phyloP scores from a whole-genome alignment of 1,140 invertebrate genomes.

The Oreohelix idahoensis region DNA sequence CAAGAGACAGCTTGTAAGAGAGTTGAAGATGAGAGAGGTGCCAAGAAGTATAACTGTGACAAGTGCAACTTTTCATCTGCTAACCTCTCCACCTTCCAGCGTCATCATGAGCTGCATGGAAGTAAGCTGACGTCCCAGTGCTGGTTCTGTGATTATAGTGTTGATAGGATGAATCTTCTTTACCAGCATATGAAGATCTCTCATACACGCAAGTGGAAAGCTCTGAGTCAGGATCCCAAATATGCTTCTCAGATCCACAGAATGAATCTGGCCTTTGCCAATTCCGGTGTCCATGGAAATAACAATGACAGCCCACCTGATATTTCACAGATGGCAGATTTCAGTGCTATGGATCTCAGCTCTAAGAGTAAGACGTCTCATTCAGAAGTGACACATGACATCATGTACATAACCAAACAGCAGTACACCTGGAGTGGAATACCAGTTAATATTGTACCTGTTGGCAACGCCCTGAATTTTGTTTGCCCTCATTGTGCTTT shows the following conservation, averaged over 20 bases:
- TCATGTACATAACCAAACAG: constrained; percentile 5
- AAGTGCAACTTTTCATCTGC: constrained; percentile 68
- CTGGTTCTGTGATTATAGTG: constrained; percentile 69
- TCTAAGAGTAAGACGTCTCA: neutral
- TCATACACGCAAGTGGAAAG: constrained; percentile 56
- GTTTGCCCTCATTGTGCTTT: constrained; percentile 32
- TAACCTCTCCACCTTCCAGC: constrained; percentile 61
- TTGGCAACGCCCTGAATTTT: constrained; percentile 25
- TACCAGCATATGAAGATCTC: constrained; percentile 67
- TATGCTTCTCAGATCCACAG: constrained; percentile 33
- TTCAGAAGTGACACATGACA: constrained; percentile 34
- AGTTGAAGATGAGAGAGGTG: constrained; percentile 42
- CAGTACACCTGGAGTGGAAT: constrained; percentile 40
- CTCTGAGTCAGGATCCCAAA: constrained; percentile 38
- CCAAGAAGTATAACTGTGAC: constrained; percentile 58
- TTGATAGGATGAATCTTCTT: constrained; percentile 62
- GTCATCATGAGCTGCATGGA: constrained; percentile 67
- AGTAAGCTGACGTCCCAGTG: constrained; percentile 63
- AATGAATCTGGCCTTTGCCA: constrained; percentile 32
- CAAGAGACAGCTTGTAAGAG: constrained; percentile 45
- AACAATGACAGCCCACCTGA: constrained; percentile 33
- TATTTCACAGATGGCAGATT: neutral
- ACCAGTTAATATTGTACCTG: constrained; percentile 28
- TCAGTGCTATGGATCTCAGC: constrained; percentile 36
- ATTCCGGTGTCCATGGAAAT: neutral